Evolutionary conservation across 2,888 invertebrate species (phyloP), one percentile per base, ranked within the genome.

Genomic region (Polyommatus iphigenia): DNA sequence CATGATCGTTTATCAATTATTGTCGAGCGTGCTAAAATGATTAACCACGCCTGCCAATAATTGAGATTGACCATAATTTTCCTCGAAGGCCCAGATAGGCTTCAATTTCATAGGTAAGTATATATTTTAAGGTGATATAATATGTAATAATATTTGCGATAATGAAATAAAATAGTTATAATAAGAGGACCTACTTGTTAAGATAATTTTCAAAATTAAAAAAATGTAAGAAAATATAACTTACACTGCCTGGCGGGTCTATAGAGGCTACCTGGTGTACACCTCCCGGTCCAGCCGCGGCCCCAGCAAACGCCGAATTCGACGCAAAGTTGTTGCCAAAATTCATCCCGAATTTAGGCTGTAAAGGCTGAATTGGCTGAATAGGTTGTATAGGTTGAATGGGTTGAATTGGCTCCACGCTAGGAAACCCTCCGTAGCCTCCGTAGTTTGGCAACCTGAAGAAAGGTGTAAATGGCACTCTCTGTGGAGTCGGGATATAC

Each of bases 241-340:
- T 92, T 90, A 96, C 96, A 76, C 95, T 94, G 88, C 96, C 96
- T 81, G 89, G 88, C 1, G 96, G 96, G 82, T 86, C 95, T 50
- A 96, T 94, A 8, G 88, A 88, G 36, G 96, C 96, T 0, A 95
- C 88, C 83, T 96, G 96, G 77, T 94, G 94, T 20, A 88, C 87
- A 79, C 91, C 95, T 29, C 89, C 92, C 0, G 95, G 95, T 36
- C 95, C 95, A 75, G 94, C 88, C 1, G 92, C 89, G 0, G 94
- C 95, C 62, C 94, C 88, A 1, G 96, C 95, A 71, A 87, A 91
- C 0, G 96, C 95, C 46, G 85, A 85, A 80, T 90, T 87, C 79
- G 50, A 50, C 15, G 75, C 75, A 24, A 50, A 75, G n/a, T 24
- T 73, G 24, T 46, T 79, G 36, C 79, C 79, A 59, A 75, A 79